Evolutionary conservation across 1,140 invertebrate species (phyloP), one percentile per base, ranked within the genome.

Genomic region (Saccostrea glomerata): DNA sequence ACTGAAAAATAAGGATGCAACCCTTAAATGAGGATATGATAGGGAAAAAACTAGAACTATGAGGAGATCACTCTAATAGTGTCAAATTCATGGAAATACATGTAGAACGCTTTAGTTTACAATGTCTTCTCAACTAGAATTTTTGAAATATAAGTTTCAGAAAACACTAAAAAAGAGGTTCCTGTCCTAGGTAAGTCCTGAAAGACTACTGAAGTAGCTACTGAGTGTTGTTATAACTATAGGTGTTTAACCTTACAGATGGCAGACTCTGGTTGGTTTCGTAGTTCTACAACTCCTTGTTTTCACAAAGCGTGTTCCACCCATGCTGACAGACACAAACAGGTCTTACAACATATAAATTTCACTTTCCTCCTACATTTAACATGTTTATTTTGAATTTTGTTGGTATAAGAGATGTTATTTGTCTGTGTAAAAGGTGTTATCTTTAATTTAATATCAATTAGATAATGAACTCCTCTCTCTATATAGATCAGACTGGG

Each of bases 251-350:
- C 23, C 36, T 89, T 89, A 54, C 85, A 93, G 93, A 92, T 95
- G 95, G 95, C 95, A 95, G 90, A 95, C 95, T 54, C 88, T 95
- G 36, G 94, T 95, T 84, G 94, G 95, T 6, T 92, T 92, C 77
- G 73, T 95, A 17, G 91, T 95, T 36, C 89, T 95, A 40, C 92
- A 92, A 55, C 90, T 93, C 82, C 85, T 95, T 4, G 92, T 92
- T 23, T 89, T 91, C 17, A 91, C 91, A 6, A 92, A 92, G 23
- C 91, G 93, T 82, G 70, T 93, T 1, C 90, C 91, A 12, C 82
- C 87, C 4, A 87, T 90, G 86, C 17, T 91, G 36, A 88, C 85
- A 56, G 85, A 88, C 13, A 73, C 84, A 13, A 87, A 70, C 15
- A 91, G 90, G 92, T 92, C 66, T 84, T 60, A 4, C 89, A 73